Evolutionary conservation across 92 coral and sea anemone species (phyloP), one percentile per base, ranked within the genome.

Genomic region (Pocillopora grandis): DNA sequence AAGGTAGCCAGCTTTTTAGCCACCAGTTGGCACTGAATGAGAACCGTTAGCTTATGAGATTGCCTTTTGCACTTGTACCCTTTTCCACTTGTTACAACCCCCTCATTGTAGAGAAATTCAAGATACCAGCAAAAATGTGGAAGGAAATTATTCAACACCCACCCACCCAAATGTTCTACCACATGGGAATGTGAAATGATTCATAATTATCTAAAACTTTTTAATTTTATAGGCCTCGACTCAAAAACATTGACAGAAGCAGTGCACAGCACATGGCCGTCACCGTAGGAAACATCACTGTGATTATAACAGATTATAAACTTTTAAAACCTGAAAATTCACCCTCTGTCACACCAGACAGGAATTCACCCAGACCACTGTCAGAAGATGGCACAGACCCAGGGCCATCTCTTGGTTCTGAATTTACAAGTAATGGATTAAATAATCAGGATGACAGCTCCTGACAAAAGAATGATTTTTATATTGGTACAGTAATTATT

Each of bases 211-310:
- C 52, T 42, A 7, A 9, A 62, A 62, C 19, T 20, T 23, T 55
- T 62, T 71, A 12, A 42, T 42, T 35, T 85, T 80, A 19, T 82
- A 95, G 98, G 90, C 98, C 98, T 76, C 87, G 94, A 76, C 87
- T 95, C 66, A 91, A 92, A 88, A 95, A 95, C 8, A 92, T 95
- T 17, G 98, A 95, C 67, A 82, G 98, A 52, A 90, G 88, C 85
- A 95, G 98, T 83, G 98, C 98, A 1, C 98, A 95, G 64, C 94
- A 95, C 81, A 88, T 95, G 91, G 93, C 98, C 0, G 98, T 95
- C 58, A 95, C 98, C 19, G 98, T 95, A 57, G 98, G 95, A 66
- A 95, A 90, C 87, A 93, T 95, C 56, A 95, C 98, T 2, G 98
- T 95, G 20, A 95, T 94, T 11, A 93, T 95, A 67, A 95, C 98